phyloP scores from a whole-genome alignment of 92 coral and sea anemone genomes.

The Isaurus tuberculatus region DNA sequence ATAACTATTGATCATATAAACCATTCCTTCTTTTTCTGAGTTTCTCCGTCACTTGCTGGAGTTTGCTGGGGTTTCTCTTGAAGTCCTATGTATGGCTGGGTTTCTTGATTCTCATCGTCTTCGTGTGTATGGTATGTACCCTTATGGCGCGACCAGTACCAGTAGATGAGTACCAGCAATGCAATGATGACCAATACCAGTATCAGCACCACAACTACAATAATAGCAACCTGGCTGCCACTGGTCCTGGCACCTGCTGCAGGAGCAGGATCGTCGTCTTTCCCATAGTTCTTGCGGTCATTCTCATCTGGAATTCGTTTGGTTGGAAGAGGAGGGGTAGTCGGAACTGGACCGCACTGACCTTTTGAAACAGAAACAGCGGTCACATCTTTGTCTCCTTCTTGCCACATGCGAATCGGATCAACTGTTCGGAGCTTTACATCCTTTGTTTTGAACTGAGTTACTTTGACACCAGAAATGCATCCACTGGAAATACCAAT shows the following conservation, averaged over 20 bases:
- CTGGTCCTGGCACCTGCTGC: constrained; percentile 41
- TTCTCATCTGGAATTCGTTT: constrained; percentile 62
- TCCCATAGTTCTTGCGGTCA: background rate
- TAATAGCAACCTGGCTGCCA: constrained; percentile 74
- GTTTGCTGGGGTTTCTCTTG: constrained; percentile 55
- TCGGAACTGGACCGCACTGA: constrained; percentile 70
- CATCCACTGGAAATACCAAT: constrained; percentile 72
- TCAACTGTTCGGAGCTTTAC: constrained; percentile 52
- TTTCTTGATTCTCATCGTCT: constrained; percentile 69
- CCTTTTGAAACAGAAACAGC: background rate
- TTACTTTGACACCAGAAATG: constrained; percentile 83
- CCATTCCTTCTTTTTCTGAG: constrained; percentile 87
- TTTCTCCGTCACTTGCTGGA: constrained; percentile 43
- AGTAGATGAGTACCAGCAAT: constrained; percentile 73
- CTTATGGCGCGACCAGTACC: constrained; percentile 91
- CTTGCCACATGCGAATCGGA: constrained; percentile 75
- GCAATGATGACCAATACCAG: constrained; percentile 70
- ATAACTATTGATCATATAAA: constrained; percentile 52
- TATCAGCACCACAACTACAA: constrained; percentile 70
- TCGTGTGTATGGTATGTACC: constrained; percentile 94
- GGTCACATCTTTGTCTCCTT: constrained; percentile 15
- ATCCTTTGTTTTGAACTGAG: constrained; percentile 46
- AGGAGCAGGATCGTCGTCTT: constrained; percentile 46
- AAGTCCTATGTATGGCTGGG: constrained; percentile 78
- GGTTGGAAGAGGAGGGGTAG: constrained; percentile 74